Percentiles rank a stretch among this genome's conserved stretches.
Conservation (phyloP, 1,140 invertebrate genomes). For the Lepidurus packardi region DNA sequence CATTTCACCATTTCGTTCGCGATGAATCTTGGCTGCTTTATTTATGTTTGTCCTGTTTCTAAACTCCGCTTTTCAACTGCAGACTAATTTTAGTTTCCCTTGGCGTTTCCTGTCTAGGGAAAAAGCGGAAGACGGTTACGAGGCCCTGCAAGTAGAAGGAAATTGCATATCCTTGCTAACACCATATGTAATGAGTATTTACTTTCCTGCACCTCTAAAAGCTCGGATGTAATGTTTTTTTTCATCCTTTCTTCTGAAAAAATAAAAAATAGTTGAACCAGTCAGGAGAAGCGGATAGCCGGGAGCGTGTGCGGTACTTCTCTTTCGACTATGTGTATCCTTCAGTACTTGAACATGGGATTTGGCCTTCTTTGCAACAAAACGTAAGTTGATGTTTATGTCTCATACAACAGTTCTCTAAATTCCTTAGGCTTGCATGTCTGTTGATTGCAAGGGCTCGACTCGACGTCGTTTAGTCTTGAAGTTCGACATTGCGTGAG, state of each 20-base stretch:
- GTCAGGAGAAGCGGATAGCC: not conserved
- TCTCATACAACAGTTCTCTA: not conserved
- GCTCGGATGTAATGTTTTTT: not conserved
- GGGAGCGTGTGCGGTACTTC: not conserved
- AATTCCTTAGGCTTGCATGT: not conserved
- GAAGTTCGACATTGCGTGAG: not conserved
- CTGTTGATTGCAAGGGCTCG: not conserved
- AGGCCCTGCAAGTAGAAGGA: not conserved
- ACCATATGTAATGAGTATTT: not conserved
- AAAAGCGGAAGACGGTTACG: conserved; percentile 6
- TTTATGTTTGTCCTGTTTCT: not conserved
- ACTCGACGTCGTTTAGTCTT: not conserved
- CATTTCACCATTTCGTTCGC: not conserved
- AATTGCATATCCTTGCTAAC: conserved; percentile 14
- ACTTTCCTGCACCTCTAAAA: too few species aligned
- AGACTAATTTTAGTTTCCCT: not conserved
- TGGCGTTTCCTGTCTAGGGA: not conserved
- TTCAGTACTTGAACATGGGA: not conserved
- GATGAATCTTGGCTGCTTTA: not conserved
- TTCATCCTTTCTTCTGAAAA: not conserved
- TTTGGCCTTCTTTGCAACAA: not conserved
- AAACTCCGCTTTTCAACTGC: not conserved
- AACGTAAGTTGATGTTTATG: not conserved
- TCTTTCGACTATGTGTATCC: conserved; percentile 5
- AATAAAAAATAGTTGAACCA: not conserved